A percentile compares a stretch with the other conserved stretches of the same genome.
Conservation (phyloP, 2,797 vertebrate species). For the Synaphobranchus kaupii region DNA sequence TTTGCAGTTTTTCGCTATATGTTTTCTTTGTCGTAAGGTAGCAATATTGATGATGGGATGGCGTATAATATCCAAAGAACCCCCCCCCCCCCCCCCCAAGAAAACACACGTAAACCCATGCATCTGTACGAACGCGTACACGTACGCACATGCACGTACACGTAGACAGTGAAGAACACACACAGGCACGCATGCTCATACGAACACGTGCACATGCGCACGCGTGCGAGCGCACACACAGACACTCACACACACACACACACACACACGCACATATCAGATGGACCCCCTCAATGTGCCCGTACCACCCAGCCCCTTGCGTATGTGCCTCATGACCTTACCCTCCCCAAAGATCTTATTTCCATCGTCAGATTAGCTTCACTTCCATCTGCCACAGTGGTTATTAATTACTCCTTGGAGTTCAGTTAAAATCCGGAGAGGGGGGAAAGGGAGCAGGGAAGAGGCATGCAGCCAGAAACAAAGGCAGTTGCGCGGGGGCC, state of each 20-base stretch:
- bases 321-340: conserved; percentile 56
- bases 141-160: background rate
- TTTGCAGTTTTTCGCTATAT: background rate
- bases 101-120: background rate
- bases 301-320: conserved; percentile 57
- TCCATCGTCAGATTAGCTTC: conserved; percentile 60
- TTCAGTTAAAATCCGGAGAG: conserved; percentile 57
- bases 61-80: background rate
- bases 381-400: conserved; percentile 60
- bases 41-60: background rate
- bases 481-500: conserved; percentile 63
- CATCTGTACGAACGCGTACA: background rate
- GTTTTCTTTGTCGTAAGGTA: background rate
- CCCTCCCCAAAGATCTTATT: conserved; percentile 60
- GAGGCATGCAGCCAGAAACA: conserved; percentile 64
- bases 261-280: conserved; percentile 41
- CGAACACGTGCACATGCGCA: background rate
- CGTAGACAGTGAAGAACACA: background rate
- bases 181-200: background rate
- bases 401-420: conserved; percentile 69
- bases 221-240: background rate
- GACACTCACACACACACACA: conserved; percentile 16
- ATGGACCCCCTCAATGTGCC: conserved; percentile 62
- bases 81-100: background rate
- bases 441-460: conserved; percentile 42